Evolutionary conservation across 1,140 invertebrate genomes (phyloP).

Genomic region (Dreissena polymorpha): DNA sequence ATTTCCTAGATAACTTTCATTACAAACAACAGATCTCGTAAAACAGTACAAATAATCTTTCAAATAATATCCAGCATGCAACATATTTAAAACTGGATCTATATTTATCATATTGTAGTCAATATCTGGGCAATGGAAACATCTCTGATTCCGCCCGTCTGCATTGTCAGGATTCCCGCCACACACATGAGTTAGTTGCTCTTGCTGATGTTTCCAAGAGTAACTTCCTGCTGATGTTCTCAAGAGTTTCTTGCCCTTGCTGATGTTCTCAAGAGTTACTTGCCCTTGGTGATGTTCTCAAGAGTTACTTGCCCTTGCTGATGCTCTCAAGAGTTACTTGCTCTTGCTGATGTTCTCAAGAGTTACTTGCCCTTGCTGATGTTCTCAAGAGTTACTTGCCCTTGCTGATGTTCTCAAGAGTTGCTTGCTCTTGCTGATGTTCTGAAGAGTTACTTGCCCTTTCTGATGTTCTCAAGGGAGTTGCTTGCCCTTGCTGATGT

Average conservation of each 20-base stretch:
- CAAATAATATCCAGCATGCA: too few species aligned
- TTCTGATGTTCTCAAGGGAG: conserved; percentile 74
- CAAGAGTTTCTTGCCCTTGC: conserved; percentile 53
- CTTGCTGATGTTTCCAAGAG: conserved; percentile 75
- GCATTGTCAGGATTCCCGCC: too few species aligned
- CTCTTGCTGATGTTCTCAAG: conserved; percentile 71
- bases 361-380: conserved; percentile 61
- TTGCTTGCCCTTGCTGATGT: conserved; percentile 78
- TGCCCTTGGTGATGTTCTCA: conserved; percentile 72
- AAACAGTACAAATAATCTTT: too few species aligned
- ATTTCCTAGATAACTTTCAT: too few species aligned
- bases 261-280: conserved; percentile 66
- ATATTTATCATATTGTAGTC: too few species aligned
- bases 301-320: too few species aligned
- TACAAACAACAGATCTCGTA: too few species aligned
- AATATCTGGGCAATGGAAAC: too few species aligned
- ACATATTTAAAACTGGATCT: too few species aligned
- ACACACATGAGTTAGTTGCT: background rate
- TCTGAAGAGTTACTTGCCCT: conserved; percentile 62
- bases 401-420: conserved; percentile 71
- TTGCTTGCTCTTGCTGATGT: conserved; percentile 65
- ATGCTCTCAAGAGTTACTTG: background rate
- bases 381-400: conserved; percentile 62
- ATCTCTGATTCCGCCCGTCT: too few species aligned
- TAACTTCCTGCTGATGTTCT: too few species aligned